Conservation (phyloP, 2,888 invertebrate genomes). For the Metacarcinus magister region DNA sequence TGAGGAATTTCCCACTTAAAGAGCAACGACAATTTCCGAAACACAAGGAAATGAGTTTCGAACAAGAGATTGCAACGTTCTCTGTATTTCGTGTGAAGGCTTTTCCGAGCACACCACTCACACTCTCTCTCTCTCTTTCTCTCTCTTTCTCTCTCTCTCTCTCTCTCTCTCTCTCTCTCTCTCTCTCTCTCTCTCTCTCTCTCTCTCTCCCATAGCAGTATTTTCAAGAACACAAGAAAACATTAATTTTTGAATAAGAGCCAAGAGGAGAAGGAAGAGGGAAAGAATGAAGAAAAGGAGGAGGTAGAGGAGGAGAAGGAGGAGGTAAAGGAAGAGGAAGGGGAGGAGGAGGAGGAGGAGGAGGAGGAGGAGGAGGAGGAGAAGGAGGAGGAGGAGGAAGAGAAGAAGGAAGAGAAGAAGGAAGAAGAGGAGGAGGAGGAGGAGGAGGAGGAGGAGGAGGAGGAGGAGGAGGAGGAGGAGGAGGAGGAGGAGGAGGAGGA, state of each 20-base stretch:
- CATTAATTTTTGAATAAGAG: no score
- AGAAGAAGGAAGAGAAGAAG: neutral
- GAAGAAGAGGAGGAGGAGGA: neutral
- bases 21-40: no score
- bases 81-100: no score
- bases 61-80: no score
- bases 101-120: no score
- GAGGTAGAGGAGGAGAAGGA: neutral
- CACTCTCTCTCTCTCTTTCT: no score
- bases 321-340: neutral
- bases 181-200: slow-evolving; percentile 42
- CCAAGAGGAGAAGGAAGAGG: neutral
- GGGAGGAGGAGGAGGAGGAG: neutral
- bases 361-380: neutral
- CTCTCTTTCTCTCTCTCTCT: neutral
- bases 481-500: neutral
- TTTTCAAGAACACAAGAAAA: no score
- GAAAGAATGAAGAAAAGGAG: neutral
- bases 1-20: no score
- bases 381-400: neutral
- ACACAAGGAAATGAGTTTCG: no score
- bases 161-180: neutral
- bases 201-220: neutral
- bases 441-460: neutral
- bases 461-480: neutral